phyloP scores from a whole-genome alignment of 1,140 invertebrate species.

The Hyles euphorbiae region DNA sequence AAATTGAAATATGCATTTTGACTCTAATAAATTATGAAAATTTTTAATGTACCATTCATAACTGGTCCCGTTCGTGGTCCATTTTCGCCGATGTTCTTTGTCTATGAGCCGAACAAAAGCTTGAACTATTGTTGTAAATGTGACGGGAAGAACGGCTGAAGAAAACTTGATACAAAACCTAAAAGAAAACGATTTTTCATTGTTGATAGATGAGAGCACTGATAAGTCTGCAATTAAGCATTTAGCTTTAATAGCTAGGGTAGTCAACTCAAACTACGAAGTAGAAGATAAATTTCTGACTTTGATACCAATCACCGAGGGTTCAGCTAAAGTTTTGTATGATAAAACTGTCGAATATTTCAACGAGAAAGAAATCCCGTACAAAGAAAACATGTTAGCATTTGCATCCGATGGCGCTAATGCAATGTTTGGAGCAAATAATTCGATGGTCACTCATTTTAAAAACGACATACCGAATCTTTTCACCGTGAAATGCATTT shows the following conservation, averaged over 20 bases:
- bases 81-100: too few relatives aligned
- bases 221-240: slow-evolving; percentile 28
- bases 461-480: too few relatives aligned
- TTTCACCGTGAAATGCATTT: too few relatives aligned
- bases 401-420: too few relatives aligned
- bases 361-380: too few relatives aligned
- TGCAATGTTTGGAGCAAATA: too few relatives aligned
- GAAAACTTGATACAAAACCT: slow-evolving; percentile 4
- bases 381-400: too few relatives aligned
- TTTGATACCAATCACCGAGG: slow-evolving; percentile 27
- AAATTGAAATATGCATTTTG: too few relatives aligned
- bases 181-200: slow-evolving; percentile 27
- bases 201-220: slow-evolving; percentile 39
- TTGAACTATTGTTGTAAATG: slow-evolving; percentile 10
- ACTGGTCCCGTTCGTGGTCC: too few relatives aligned
- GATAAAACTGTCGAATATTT: slow-evolving; percentile 25
- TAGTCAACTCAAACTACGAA: slow-evolving; percentile 3
- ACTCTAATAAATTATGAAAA: too few relatives aligned
- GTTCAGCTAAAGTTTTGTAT: slow-evolving; percentile 27
- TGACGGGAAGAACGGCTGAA: slow-evolving; percentile 5
- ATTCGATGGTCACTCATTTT: too few relatives aligned
- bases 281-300: slow-evolving; percentile 35
- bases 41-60: too few relatives aligned
- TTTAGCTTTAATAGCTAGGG: slow-evolving; percentile 26
- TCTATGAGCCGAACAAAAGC: slow-evolving; percentile 4